Base-by-base conservation (phyloP, 2,113 vertebrate genomes). In the Holacanthus passer region DNA sequence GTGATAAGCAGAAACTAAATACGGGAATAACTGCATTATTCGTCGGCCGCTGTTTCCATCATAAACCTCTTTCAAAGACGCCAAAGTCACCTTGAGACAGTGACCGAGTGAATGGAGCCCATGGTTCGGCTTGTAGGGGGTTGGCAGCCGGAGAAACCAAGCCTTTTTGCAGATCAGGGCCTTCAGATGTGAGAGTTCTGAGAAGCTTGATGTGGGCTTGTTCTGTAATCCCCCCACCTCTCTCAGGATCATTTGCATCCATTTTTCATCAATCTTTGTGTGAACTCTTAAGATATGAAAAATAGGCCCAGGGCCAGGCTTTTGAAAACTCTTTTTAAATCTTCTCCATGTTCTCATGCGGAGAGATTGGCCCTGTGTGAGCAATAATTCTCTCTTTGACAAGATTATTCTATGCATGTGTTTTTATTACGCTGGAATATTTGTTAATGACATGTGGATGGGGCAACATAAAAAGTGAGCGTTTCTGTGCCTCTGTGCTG, bases 241-340 rank as follows among this genome's bases (percentile, higher is more conserved):
- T 88, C 86, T 77, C 84, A 66, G 78, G 85, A 89, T 94, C 80
- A 84, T 94, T 95, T 91, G 92, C 89, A 92, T 94, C 88, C 81
- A 89, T 89, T 91, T 92, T 90, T 92, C 82, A 89, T 91, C 89
- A 91, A 88, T 91, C 87, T 92, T 91, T 83, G 88, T 91, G 83
- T 87, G 85, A 90, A 91, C 91, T 88, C 81, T 77, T 86, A 70
- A 88, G 91, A 92, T 91, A 91, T 84, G 84, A 80, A 91, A 87
- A 79, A 81, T 65, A 82, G 88, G 88, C 91, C 90, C 43, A 53
- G 55, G 75, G 91, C 90, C 85, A 91, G 77, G 69, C 91, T 85
- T 92, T 90, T 90, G 77, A 89, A 85, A 81, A 53, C 48, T 82
- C 77, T 70, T 84, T 88, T 85, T 58, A 82, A 82, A 72, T 86